Base-by-base conservation (phyloP, 2,888 invertebrate genomes). In the Drosophila pseudotalamancana region DNA sequence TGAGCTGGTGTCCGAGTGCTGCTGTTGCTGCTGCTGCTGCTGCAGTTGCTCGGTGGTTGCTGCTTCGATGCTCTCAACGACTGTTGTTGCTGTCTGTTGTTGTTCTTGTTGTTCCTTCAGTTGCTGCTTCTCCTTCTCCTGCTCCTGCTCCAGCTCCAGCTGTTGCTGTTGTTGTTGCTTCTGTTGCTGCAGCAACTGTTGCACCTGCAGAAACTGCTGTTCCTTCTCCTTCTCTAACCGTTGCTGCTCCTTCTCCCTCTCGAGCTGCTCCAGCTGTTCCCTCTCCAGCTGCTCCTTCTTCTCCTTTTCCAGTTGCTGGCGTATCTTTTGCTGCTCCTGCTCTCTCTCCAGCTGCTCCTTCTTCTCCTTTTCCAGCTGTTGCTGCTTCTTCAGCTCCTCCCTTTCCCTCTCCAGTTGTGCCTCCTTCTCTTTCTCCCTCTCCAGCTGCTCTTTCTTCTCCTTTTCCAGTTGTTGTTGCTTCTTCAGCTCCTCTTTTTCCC, bases 1-100 rank as follows among this genome's bases (percentile, higher is more conserved):
- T 21, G 31, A 43, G 5, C 57, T 71, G 11, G 71, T 60, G 45
- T 71, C 67, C 19, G n/a, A n/a, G n/a, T n/a, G n/a, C n/a, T n/a
- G n/a, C n/a, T n/a, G n/a, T 54, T 65, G 50, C 39, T 74, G n/a
- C 32, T 64, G 54, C 34, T 68, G 60, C 11, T 46, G 18, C 11
- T 46, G 49, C 34, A 35, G 34, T 43, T 45, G 59, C 14, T 72
- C 61, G 4, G 59, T 74, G 29, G 29, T 19, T 29, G 40, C n/a
- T 3, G 37, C 23, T 25, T 66, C 66, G 8, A 51, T 70, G 32
- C 40, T 42, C 23, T 49, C 32, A 34, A 34, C 25, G 19, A 12
- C 2, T 31, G 25, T 43, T 16, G 46, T 54, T 23, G 9, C 23
- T 14, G n/a, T 29, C 11, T 32, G 49, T 9, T 31, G 39, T 16